Percentiles rank a stretch among this genome's conserved stretches.
Evolutionary conservation across 1,140 invertebrate genomes (phyloP).

Genomic region (Holotrichia oblita): DNA sequence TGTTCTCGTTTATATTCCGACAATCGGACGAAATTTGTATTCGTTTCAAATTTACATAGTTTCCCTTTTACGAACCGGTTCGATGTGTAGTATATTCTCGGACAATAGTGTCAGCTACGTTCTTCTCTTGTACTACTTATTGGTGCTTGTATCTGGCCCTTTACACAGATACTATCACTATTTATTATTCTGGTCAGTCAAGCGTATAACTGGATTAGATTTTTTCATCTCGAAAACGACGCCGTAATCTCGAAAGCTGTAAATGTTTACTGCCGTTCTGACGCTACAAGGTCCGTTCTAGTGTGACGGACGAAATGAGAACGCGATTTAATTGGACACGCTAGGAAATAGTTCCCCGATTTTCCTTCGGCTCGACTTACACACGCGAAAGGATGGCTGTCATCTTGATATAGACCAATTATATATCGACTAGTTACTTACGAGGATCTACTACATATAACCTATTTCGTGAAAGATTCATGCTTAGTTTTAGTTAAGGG

Average conservation of each 20-base stretch:
- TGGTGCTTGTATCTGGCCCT: conserved; percentile 4
- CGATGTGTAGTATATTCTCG: not conserved
- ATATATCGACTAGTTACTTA: not conserved
- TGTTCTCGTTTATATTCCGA: not conserved
- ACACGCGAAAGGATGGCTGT: not conserved
- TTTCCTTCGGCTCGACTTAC: not conserved
- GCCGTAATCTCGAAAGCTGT: conserved; percentile 34
- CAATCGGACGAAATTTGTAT: not conserved
- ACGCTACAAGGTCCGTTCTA: conserved; percentile 12
- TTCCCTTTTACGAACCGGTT: not conserved
- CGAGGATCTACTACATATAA: no score
- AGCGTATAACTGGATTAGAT: conserved; percentile 28
- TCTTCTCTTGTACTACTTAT: not conserved
- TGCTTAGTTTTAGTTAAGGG: no score
- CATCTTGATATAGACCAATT: conserved; percentile 3
- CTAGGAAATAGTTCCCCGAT: conserved; percentile 12
- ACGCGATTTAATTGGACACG: not conserved
- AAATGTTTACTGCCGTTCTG: conserved; percentile 29
- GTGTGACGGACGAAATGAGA: conserved; percentile 18
- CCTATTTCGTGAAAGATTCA: no score
- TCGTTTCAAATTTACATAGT: not conserved
- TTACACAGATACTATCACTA: not conserved
- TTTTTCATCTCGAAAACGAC: conserved; percentile 32
- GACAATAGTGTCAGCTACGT: conserved; percentile 5
- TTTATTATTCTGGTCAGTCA: conserved; percentile 35